Conservation (phyloP, 2,113 vertebrate species). For the Poeciliopsis retropinna region DNA sequence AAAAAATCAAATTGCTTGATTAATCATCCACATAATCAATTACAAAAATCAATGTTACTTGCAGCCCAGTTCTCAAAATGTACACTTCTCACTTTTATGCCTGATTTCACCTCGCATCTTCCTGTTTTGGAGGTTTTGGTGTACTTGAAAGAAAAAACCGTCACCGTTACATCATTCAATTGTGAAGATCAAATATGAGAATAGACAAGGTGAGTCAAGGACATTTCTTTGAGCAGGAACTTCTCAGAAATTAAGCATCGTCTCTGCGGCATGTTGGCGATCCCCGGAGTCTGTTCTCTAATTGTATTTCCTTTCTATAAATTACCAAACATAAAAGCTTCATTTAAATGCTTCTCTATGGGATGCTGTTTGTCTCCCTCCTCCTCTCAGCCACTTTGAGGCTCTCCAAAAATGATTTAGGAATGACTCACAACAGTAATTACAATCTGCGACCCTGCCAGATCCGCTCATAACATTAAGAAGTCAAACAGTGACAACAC, state of each 20-base stretch:
- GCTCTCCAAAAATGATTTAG: neutral
- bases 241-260: neutral
- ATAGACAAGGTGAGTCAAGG: neutral
- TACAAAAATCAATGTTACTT: too few species aligned
- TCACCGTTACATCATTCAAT: neutral
- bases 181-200: neutral
- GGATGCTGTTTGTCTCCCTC: neutral
- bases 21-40: too few species aligned
- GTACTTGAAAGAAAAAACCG: neutral
- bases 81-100: neutral
- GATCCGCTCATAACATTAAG: slow-evolving; percentile 32
- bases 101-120: neutral
- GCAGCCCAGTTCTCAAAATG: neutral
- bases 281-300: neutral
- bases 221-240: neutral
- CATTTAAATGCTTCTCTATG: neutral
- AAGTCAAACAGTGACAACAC: slow-evolving; percentile 26
- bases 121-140: neutral
- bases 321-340: neutral
- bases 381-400: accelerated
- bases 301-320: neutral
- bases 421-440: slow-evolving; percentile 11
- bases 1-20: too few species aligned
- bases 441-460: slow-evolving; percentile 9
- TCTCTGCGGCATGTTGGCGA: neutral